phyloP scores from a whole-genome alignment of 2,797 vertebrate species.

The Mycteria americana region DNA sequence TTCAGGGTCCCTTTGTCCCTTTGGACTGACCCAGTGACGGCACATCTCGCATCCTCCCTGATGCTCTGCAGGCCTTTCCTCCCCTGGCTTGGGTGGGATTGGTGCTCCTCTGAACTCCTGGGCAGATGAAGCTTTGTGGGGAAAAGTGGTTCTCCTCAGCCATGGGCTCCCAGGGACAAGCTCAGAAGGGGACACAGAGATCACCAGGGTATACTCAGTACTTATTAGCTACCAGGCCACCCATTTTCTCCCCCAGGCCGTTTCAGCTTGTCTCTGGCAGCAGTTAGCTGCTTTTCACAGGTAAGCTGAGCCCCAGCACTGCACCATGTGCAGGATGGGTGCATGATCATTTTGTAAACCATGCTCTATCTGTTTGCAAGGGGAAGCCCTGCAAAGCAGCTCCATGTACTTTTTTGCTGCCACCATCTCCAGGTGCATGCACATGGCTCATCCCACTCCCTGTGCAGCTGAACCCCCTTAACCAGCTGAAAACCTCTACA shows the following conservation, averaged over 20 bases:
- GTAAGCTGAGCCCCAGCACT: not conserved
- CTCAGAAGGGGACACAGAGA: not conserved
- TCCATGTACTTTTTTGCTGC: not conserved
- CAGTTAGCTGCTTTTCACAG: not conserved
- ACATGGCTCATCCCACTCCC: not conserved
- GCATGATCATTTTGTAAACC: not conserved
- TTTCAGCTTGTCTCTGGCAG: not conserved
- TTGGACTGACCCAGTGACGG: fast-evolving
- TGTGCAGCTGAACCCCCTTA: not conserved
- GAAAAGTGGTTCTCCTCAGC: not conserved
- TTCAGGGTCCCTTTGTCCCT: not conserved
- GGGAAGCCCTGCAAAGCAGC: not conserved
- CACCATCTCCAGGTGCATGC: not conserved
- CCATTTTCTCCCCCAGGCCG: not conserved
- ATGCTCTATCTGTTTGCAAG: not conserved
- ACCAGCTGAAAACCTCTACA: not conserved
- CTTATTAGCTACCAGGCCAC: not conserved
- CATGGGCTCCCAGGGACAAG: not conserved
- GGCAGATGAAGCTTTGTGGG: not conserved
- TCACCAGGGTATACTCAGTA: not conserved
- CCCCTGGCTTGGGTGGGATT: not conserved
- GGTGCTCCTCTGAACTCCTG: not conserved
- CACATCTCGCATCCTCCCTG: not conserved
- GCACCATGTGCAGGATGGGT: not conserved
- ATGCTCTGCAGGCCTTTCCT: not conserved